Evolutionary conservation across 2,797 vertebrate genomes (phyloP), one percentile per base, ranked within the genome.

Genomic region (Setipinna tenuifilis): DNA sequence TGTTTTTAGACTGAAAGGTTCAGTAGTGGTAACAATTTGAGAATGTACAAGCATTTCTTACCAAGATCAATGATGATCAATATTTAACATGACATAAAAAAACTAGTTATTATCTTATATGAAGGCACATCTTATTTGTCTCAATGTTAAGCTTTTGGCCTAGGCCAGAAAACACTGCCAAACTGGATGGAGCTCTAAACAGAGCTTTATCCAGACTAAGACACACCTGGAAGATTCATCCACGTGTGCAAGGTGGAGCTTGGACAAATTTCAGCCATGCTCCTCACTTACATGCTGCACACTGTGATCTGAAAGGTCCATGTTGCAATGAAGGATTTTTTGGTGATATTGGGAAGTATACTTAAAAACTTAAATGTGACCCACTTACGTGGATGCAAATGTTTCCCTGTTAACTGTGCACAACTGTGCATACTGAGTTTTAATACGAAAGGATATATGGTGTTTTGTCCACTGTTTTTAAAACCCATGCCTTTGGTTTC

Each of bases 81-180:
- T 41, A 41, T 75, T 75, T 35, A 35, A 71, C 14, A 71, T 35
- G 31, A 75, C 68, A 75, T 75, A 75, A 75, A 6, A 65, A 75
- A 75, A 7, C 50, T 78, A 44, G 35, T 78, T 41, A 78, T 78
- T 19, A 59, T 19, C 16, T 44, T 44, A 3, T 78, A 44, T 44
- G 19, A 35, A 78, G 35, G 71, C 35, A 41, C 71, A 41, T 78
- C 16, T 78, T 78, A 44, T 78, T 78, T 41, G 19, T 78, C 17
- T 78, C 17, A 78, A 78, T 21, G 16, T 78, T 78, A 19, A 78
- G 31, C 71, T 78, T 78, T 44, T 78, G 71, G 71, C 23, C 19
- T 78, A 78, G 17, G 71, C 71, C 71, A 78, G 71, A 78, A 78
- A 78, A 78, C 17, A 78, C 71, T 78, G 71, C 71, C 71, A 78